phyloP scores from a whole-genome alignment of 2,113 vertebrate genomes.

The Lynx canadensis region DNA sequence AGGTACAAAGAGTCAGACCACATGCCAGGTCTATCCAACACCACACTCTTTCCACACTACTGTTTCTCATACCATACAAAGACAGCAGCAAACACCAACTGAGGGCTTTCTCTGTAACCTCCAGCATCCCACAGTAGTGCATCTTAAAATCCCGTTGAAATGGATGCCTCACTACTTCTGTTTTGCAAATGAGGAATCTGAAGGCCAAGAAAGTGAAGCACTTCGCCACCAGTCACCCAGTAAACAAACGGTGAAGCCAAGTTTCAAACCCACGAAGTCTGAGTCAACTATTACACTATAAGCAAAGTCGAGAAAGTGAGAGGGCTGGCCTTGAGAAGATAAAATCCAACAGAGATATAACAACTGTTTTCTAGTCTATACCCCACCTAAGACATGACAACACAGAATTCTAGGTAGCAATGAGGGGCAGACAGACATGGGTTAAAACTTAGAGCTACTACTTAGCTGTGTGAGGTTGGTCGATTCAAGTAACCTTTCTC shows the following conservation, averaged over 20 bases:
- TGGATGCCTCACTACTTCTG: neutral
- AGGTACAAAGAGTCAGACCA: neutral
- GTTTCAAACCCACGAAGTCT: neutral
- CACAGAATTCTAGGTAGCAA: neutral
- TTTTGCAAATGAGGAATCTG: neutral
- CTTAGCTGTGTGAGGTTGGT: neutral
- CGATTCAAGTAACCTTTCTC: neutral
- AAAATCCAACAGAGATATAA: neutral
- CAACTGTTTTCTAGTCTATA: neutral
- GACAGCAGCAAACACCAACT: neutral
- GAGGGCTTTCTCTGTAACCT: neutral
- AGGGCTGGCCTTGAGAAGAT: neutral
- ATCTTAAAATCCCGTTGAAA: neutral
- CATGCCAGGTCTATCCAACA: neutral
- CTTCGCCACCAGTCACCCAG: neutral
- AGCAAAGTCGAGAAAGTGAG: neutral
- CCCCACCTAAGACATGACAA: neutral
- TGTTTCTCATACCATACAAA: neutral
- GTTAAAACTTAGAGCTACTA: neutral
- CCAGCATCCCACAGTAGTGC: neutral
- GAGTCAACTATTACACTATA: neutral
- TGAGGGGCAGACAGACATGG: neutral
- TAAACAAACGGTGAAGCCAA: neutral
- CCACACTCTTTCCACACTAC: neutral
- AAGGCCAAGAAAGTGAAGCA: neutral